Conservation (phyloP, 2,113 vertebrate genomes). For the Podilymbus podiceps region DNA sequence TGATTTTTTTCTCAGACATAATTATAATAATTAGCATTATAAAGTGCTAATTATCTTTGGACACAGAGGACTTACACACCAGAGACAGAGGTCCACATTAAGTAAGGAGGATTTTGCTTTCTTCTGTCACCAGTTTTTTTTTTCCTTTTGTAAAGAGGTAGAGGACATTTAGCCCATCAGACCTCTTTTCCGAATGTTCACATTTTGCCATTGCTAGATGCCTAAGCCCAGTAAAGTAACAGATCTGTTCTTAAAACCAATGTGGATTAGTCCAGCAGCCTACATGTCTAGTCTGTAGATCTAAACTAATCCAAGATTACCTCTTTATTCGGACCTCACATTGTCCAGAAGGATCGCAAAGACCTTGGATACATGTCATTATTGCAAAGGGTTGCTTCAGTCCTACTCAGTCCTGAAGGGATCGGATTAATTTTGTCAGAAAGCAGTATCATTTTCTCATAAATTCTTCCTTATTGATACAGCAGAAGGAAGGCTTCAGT, state of each 20-base stretch:
- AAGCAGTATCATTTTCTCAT: background rate
- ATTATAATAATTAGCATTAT: constrained; percentile 87
- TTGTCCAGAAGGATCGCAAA: background rate
- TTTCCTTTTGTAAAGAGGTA: constrained; percentile 46
- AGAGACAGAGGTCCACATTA: constrained; percentile 79
- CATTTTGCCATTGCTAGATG: background rate
- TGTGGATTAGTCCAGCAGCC: background rate
- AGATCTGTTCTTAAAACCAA: background rate
- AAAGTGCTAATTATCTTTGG: constrained; percentile 86
- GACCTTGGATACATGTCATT: background rate
- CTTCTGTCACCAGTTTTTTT: constrained; percentile 55
- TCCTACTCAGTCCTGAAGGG: background rate
- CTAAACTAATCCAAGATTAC: background rate
- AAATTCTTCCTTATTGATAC: background rate
- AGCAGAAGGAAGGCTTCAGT: background rate
- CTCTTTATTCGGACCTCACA: background rate
- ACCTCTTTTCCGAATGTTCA: background rate
- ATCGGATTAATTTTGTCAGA: constrained; percentile 30
- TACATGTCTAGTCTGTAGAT: background rate
- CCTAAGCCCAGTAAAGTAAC: background rate
- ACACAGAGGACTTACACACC: constrained; percentile 77
- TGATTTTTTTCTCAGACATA: constrained; percentile 85
- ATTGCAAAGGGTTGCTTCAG: background rate
- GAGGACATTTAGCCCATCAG: constrained; percentile 55
- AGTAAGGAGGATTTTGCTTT: constrained; percentile 78